phyloP scores from a whole-genome alignment of 2,113 vertebrate species.

The Neopipo cinnamomea region DNA sequence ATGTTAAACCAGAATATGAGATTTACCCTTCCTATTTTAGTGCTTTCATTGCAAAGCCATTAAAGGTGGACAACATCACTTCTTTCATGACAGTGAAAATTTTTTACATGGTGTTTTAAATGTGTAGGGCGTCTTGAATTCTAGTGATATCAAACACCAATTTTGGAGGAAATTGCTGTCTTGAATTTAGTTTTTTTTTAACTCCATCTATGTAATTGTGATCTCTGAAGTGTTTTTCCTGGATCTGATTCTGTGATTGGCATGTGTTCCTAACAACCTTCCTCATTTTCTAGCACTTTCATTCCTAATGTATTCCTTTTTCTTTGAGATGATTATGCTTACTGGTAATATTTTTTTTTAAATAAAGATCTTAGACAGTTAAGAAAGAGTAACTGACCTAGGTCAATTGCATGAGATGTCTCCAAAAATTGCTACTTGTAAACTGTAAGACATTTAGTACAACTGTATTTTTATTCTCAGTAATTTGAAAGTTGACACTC shows the following conservation, averaged over 20 bases:
- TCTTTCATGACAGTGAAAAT: neutral
- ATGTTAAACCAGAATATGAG: neutral
- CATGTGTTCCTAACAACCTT: neutral
- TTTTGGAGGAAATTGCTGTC: neutral
- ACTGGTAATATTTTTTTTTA: neutral
- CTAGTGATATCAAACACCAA: neutral
- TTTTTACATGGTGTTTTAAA: neutral
- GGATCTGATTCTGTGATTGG: neutral
- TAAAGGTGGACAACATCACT: neutral
- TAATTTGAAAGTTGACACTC: slow-evolving; percentile 73
- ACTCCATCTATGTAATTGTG: neutral
- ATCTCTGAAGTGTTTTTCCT: neutral
- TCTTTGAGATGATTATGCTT: neutral
- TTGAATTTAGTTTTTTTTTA: neutral
- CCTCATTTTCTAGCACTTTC: neutral
- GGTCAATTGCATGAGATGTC: slow-evolving; percentile 12
- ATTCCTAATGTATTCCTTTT: neutral
- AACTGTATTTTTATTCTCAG: slow-evolving; percentile 60
- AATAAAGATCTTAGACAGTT: neutral
- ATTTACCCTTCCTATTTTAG: neutral
- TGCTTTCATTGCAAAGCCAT: neutral
- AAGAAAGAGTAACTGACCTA: slow-evolving; percentile 13
- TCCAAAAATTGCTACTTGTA: slow-evolving; percentile 38
- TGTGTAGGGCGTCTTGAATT: neutral
- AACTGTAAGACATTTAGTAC: slow-evolving; percentile 46